These are phyloP conservation scores for Pyxicephalus adspersus DNA, from an alignment of 2,113 vertebrate genomes.

Conservation along the genomic window DNA sequence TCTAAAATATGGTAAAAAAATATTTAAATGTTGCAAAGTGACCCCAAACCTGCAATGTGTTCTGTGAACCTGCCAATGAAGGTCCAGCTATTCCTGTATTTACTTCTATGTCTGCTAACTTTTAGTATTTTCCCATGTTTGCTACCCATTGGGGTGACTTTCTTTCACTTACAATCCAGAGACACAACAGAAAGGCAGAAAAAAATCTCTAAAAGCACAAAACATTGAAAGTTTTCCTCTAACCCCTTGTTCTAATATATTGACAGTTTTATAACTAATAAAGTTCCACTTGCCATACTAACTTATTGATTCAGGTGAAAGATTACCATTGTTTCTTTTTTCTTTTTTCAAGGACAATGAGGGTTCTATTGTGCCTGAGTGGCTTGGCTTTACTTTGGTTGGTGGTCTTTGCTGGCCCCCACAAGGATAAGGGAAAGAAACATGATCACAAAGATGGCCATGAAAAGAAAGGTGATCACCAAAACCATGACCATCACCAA, in stretches of 20 bases:
- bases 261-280: not conserved
- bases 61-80: too few species aligned
- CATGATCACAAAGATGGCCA: not conserved
- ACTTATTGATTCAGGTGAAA: not conserved
- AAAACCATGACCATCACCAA: constrained; percentile 21
- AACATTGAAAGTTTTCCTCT: not conserved
- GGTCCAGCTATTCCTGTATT: too few species aligned
- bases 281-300: not conserved
- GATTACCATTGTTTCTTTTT: not conserved
- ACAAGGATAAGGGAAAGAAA: not conserved
- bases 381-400: constrained; percentile 60
- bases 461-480: not conserved
- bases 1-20: too few species aligned
- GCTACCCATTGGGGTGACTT: too few species aligned
- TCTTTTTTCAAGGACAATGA: constrained; percentile 65
- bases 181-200: not conserved
- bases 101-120: too few species aligned
- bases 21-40: too few species aligned
- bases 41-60: too few species aligned
- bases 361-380: constrained; percentile 61
- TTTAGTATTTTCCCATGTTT: too few species aligned
- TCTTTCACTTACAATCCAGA: not conserved
- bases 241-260: not conserved
- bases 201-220: not conserved
- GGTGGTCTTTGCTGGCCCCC: constrained; percentile 28